Percentiles rank a stretch among this genome's conserved stretches.
These are phyloP conservation scores for Pristionchus entomophagus DNA, from an alignment of 2,888 invertebrate species.

Conservation along the genomic window DNA sequence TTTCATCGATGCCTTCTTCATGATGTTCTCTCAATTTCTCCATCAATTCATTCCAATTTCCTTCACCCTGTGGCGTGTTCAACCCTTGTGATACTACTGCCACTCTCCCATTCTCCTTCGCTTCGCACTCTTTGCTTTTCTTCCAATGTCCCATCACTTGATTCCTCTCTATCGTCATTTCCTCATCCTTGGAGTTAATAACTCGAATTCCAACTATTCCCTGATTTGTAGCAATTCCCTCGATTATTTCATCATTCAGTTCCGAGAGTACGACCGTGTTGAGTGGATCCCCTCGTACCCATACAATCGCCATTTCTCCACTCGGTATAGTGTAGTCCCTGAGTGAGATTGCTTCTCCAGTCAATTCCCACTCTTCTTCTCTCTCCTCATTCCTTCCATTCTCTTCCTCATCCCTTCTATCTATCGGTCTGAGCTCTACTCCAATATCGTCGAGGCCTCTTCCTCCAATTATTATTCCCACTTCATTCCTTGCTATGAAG, in stretches of 20 bases:
- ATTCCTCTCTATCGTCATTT: not conserved
- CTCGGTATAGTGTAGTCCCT: not conserved
- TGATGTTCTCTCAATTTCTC: not conserved
- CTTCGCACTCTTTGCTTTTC: constrained; percentile 50
- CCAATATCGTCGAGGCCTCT: not conserved
- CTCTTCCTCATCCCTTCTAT: constrained; percentile 53
- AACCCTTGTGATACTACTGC: not conserved
- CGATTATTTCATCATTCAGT: not conserved
- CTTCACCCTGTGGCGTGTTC: not conserved
- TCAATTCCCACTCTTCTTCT: not conserved
- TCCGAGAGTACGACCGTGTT: not conserved
- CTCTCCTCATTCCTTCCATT: not conserved
- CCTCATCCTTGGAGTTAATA: not conserved
- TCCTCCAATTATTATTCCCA: constrained; percentile 8
- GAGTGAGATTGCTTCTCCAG: not conserved
- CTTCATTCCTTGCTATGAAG: not conserved
- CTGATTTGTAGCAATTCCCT: not conserved
- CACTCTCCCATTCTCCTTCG: too few relatives aligned
- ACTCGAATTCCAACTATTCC: not conserved
- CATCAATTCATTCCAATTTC: not conserved
- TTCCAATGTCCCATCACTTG: constrained; percentile 39
- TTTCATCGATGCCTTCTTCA: not conserved
- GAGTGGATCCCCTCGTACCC: constrained; percentile 27
- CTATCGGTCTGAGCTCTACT: constrained; percentile 24
- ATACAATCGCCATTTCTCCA: not conserved